Conservation (phyloP, 2,797 vertebrate species). For the Acipenser ruthenus region DNA sequence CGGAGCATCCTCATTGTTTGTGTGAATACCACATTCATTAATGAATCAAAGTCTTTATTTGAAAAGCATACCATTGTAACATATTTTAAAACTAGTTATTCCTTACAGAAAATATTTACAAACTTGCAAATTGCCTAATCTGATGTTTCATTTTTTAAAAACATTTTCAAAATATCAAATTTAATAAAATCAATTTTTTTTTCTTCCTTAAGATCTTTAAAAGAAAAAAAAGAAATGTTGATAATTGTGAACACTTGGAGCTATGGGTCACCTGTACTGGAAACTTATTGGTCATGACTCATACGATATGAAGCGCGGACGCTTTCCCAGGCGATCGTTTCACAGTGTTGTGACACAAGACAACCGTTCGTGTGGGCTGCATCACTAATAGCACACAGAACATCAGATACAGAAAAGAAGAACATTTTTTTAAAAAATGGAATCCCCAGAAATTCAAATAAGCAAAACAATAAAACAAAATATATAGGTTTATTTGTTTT, state of each 20-base stretch:
- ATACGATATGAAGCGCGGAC: slow-evolving; percentile 99
- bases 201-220: slow-evolving; percentile 20
- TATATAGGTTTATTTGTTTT: slow-evolving; percentile 7
- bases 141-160: not conserved
- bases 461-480: slow-evolving; percentile 53
- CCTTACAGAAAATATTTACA: too few species aligned
- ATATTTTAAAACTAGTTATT: too few species aligned
- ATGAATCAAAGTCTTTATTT: too few species aligned
- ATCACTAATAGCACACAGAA: slow-evolving; percentile 99
- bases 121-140: too few species aligned
- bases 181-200: slow-evolving; percentile 4
- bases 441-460: slow-evolving; percentile 80
- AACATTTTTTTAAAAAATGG: slow-evolving; percentile 93
- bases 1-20: slow-evolving; percentile 31
- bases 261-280: slow-evolving; percentile 99
- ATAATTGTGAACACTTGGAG: slow-evolving; percentile 98
- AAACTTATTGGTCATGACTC: slow-evolving; percentile 99
- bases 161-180: slow-evolving; percentile 16
- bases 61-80: too few species aligned
- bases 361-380: slow-evolving; percentile 98
- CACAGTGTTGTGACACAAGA: slow-evolving; percentile 99
- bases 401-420: slow-evolving; percentile 99
- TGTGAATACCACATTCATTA: slow-evolving; percentile 11
- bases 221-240: slow-evolving; percentile 68
- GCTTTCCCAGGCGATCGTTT: slow-evolving; percentile 90